Percentiles rank a stretch among this genome's conserved stretches.
Evolutionary conservation across 2,888 invertebrate genomes (phyloP).

Genomic region (Volucella inflata): DNA sequence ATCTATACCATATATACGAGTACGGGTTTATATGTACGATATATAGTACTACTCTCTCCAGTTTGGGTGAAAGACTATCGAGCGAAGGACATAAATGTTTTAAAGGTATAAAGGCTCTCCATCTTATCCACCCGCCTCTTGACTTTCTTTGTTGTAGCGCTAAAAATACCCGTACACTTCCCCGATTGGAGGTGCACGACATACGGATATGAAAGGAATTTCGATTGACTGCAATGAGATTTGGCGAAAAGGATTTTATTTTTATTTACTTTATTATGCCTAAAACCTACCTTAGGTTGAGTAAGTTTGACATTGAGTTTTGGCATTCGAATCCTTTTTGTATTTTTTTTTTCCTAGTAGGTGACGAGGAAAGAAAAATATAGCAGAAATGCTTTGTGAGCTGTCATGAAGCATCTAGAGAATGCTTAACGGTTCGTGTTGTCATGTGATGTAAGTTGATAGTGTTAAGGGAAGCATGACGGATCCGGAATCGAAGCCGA

Average conservation of each 20-base stretch:
- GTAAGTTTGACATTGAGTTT: constrained; percentile 50
- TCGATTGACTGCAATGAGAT: constrained; percentile 47
- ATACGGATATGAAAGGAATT: constrained; percentile 25
- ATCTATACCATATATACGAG: constrained; percentile 36
- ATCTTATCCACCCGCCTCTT: not conserved
- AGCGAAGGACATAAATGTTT: constrained; percentile 59
- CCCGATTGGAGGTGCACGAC: constrained; percentile 38
- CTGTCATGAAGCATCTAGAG: constrained; percentile 57
- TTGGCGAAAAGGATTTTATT: constrained; percentile 45
- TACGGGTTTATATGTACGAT: constrained; percentile 7
- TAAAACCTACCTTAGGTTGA: not conserved
- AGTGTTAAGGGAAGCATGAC: constrained; percentile 28
- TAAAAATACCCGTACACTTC: constrained; percentile 30
- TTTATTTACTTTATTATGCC: constrained; percentile 6
- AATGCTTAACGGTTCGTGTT: constrained; percentile 58
- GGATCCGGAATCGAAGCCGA: not conserved
- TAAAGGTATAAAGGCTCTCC: constrained; percentile 34
- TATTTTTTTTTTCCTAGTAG: constrained; percentile 15
- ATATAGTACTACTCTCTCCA: constrained; percentile 4
- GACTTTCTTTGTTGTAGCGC: constrained; percentile 6
- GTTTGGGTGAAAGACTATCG: constrained; percentile 28
- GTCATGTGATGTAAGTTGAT: constrained; percentile 41
- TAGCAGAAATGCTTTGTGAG: constrained; percentile 44
- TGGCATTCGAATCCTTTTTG: constrained; percentile 26
- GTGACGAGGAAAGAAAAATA: not conserved